These are phyloP conservation scores for Stegodyphus mimosarum DNA, from an alignment of 1,140 invertebrate species.

Conservation along the genomic window DNA sequence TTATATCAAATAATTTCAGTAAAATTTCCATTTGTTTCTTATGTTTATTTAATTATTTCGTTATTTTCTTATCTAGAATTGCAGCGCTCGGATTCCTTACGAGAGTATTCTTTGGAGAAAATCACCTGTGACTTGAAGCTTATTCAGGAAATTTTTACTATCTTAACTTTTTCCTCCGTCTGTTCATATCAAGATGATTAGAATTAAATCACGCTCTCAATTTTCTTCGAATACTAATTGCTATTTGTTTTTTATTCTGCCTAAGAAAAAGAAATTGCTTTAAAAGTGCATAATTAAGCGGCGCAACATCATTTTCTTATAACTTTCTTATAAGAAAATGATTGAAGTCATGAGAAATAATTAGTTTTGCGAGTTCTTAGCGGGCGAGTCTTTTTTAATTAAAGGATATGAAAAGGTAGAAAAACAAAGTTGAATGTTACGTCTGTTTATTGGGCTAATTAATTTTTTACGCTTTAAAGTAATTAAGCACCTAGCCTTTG, in stretches of 20 bases:
- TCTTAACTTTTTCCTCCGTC: too few relatives aligned
- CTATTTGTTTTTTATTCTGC: not conserved
- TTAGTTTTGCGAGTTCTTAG: constrained; percentile 45
- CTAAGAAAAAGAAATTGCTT: constrained; percentile 16
- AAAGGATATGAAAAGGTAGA: constrained; percentile 28
- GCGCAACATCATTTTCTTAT: constrained; percentile 25
- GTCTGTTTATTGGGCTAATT: constrained; percentile 59
- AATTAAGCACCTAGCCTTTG: constrained; percentile 41
- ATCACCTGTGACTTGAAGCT: too few relatives aligned
- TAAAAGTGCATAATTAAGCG: constrained; percentile 50
- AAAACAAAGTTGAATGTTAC: constrained; percentile 51
- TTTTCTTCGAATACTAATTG: not conserved
- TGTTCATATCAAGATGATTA: not conserved
- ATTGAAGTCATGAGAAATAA: constrained; percentile 51
- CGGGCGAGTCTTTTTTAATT: constrained; percentile 45
- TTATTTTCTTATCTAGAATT: too few relatives aligned
- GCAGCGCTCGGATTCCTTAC: too few relatives aligned
- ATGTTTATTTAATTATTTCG: too few relatives aligned
- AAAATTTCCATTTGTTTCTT: too few relatives aligned
- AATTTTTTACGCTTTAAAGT: constrained; percentile 57
- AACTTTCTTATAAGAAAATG: constrained; percentile 17
- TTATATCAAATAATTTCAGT: too few relatives aligned
- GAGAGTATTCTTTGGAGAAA: too few relatives aligned
- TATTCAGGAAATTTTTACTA: too few relatives aligned
- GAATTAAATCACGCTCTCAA: not conserved